Conservation (phyloP, 1,140 invertebrate genomes). For the Kradibia gibbosae region DNA sequence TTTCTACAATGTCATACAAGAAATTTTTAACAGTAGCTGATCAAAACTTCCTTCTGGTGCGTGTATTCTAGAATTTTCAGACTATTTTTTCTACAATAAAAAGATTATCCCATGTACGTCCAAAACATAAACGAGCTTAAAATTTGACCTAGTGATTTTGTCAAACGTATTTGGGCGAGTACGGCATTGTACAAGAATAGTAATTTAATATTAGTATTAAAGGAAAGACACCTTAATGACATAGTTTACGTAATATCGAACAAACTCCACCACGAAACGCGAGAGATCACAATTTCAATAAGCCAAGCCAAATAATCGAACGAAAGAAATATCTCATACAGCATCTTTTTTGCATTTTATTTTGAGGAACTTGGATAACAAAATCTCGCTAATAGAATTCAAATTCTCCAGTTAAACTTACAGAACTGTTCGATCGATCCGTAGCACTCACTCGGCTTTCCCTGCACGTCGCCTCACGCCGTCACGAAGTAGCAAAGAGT, state of each 20-base stretch:
- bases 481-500: neutral
- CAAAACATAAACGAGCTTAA: neutral
- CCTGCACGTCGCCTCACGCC: neutral
- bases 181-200: neutral
- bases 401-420: conserved; percentile 7
- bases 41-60: neutral
- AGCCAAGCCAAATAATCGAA: neutral
- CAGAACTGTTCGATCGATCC: neutral
- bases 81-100: neutral
- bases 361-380: neutral
- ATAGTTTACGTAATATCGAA: neutral
- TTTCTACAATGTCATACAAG: neutral
- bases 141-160: neutral
- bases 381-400: conserved; percentile 12
- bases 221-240: neutral
- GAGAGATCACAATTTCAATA: neutral
- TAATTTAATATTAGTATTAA: neutral
- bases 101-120: neutral
- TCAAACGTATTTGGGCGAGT: neutral
- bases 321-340: neutral
- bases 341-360: neutral
- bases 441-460: neutral
- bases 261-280: neutral
- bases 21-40: neutral
- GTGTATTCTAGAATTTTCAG: neutral